Base-by-base conservation (phyloP, 2,113 vertebrate species). In the Ia io region DNA sequence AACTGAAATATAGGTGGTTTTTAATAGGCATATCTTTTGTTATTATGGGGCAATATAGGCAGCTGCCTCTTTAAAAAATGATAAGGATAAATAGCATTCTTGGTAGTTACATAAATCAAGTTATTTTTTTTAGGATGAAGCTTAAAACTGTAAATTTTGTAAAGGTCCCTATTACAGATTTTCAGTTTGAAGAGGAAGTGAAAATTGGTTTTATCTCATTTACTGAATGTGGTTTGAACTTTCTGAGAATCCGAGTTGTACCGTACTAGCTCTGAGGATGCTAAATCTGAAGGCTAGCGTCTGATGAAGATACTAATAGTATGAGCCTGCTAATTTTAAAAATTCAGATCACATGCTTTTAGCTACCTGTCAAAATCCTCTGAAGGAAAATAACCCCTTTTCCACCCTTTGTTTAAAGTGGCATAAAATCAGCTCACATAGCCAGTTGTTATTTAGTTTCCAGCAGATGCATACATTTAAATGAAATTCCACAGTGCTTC, bases 171-270 rank as follows among this genome's bases (percentile, higher is more conserved):
- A 30, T 93, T 93, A 40, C 0, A 56, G 12, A 83, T 96, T 96
- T 98, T 94, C 49, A 95, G 93, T 96, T 97, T 96, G 90, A 80
- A 95, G 74, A 97, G 95, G 85, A 96, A 97, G 95, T 80, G 83
- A 86, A 95, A 97, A 91, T 93, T 88, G 96, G 96, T 97, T 86
- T 97, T 96, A 93, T 93, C 97, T 96, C 92, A 84, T 95, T 97
- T 95, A 89, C 37, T 90, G 67, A 89, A 35, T 74, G 51, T 42
- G 1, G 22, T 59, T 80, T 86, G 93, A 94, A 97, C 42, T 93
- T 88, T 73, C 6, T 87, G 63, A 78, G 32, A 96, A 70, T 51
- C 49, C 11, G 28, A 79, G 69, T 25, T 80, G 56, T 49, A 71
- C 17, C 9, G 13, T 51, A 12, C 63, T 32, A 85, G 35, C 22